These are phyloP conservation scores for Palythoa heliodiscus DNA, from an alignment of 92 coral and sea anemone species.

Conservation along the genomic window DNA sequence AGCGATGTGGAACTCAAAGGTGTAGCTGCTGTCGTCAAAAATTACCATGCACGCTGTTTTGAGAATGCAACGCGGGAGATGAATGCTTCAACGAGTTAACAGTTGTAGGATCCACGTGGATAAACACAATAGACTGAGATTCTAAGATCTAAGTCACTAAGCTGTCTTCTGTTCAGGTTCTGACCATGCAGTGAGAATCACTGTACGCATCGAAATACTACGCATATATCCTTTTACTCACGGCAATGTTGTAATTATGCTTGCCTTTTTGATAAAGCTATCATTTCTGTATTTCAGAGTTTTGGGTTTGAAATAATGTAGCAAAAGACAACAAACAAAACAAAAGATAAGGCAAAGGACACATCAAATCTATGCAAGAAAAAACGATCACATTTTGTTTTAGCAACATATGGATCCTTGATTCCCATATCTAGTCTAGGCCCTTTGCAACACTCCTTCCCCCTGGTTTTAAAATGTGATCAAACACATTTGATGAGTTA, in stretches of 20 bases:
- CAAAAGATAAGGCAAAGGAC: slow-evolving; percentile 33
- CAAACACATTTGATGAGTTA: slow-evolving; percentile 12
- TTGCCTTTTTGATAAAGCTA: slow-evolving; percentile 27
- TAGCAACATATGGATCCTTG: slow-evolving; percentile 18
- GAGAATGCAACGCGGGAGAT: slow-evolving; percentile 55
- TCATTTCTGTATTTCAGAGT: slow-evolving; percentile 32
- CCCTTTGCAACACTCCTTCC: slow-evolving; percentile 26
- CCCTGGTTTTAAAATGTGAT: slow-evolving; percentile 23
- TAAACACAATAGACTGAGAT: slow-evolving; percentile 24
- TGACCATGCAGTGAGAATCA: slow-evolving; percentile 39
- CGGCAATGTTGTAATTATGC: slow-evolving; percentile 26
- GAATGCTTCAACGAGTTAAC: slow-evolving; percentile 60
- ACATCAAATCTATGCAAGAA: slow-evolving; percentile 9
- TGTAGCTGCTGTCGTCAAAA: slow-evolving; percentile 57
- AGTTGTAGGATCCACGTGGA: slow-evolving; percentile 38
- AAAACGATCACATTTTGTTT: slow-evolving; percentile 24
- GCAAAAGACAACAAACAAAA: slow-evolving; percentile 31
- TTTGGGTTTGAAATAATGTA: slow-evolving; percentile 37
- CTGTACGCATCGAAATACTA: slow-evolving; percentile 38
- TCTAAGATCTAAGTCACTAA: background rate
- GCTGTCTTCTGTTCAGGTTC: slow-evolving; percentile 36
- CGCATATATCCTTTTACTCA: slow-evolving; percentile 37
- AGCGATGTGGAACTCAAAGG: slow-evolving; percentile 49
- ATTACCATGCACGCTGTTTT: slow-evolving; percentile 61
- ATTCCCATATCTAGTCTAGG: slow-evolving; percentile 23